These are phyloP conservation scores for Pogoniulus pusillus DNA, from an alignment of 2,797 vertebrate genomes.

Conservation along the genomic window DNA sequence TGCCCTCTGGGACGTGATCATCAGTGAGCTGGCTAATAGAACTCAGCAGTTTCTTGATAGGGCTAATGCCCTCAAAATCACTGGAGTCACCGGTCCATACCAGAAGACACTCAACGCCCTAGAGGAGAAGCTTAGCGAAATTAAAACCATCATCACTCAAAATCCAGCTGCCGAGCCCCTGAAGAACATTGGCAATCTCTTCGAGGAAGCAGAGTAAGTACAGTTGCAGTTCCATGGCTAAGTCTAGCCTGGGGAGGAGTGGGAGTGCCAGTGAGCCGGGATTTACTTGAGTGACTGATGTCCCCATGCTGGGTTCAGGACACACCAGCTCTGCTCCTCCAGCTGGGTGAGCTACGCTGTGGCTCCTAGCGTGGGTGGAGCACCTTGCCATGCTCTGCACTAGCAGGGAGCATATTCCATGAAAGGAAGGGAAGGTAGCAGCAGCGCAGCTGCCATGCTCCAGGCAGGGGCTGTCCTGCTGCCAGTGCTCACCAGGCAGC, in stretches of 20 bases:
- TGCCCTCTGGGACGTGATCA: constrained; percentile 86
- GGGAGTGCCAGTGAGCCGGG: background rate
- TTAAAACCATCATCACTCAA: constrained; percentile 83
- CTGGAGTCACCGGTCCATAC: constrained; percentile 88
- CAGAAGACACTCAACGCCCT: constrained; percentile 81
- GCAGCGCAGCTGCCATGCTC: background rate
- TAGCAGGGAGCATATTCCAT: accelerated
- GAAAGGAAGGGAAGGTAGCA: background rate
- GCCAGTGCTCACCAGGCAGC: background rate
- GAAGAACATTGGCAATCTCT: constrained; percentile 87
- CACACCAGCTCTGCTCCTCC: accelerated
- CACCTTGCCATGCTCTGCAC: accelerated
- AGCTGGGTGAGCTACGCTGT: accelerated
- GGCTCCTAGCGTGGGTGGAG: background rate
- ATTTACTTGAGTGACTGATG: background rate
- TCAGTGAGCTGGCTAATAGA: constrained; percentile 87
- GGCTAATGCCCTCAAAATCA: constrained; percentile 86
- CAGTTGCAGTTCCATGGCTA: background rate
- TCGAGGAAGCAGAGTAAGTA: constrained; percentile 92
- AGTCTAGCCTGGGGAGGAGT: background rate
- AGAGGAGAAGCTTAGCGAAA: constrained; percentile 84
- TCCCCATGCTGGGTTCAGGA: background rate
- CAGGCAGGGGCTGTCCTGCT: background rate
- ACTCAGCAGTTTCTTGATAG: constrained; percentile 89
- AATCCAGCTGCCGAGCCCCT: constrained; percentile 90